Percentiles rank a stretch among this genome's conserved stretches.
These are phyloP conservation scores for Fragum fragum DNA, from an alignment of 2,888 invertebrate species.

Conservation along the genomic window DNA sequence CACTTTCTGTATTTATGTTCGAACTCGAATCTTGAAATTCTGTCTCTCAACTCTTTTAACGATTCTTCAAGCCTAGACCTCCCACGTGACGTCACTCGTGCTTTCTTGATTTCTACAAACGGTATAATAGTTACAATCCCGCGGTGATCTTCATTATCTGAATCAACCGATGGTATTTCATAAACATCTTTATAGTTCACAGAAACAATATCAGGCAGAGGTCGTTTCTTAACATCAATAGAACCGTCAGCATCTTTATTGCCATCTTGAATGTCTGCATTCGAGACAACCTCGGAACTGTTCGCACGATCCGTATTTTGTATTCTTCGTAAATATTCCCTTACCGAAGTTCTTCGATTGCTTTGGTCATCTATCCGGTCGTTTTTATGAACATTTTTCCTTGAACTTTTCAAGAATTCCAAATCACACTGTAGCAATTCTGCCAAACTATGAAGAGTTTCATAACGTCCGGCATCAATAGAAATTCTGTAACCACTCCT, in stretches of 20 bases:
- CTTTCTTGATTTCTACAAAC: conserved; percentile 21
- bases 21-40: conserved; percentile 32
- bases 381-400: neutral
- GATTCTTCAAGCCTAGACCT: conserved; percentile 15
- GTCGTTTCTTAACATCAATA: neutral
- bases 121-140: conserved; percentile 13
- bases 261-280: no score
- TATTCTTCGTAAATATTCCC: neutral
- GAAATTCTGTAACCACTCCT: neutral
- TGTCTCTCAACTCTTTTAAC: conserved; percentile 18
- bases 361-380: neutral
- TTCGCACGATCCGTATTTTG: neutral
- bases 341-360: conserved; percentile 5
- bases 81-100: neutral
- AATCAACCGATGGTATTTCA: neutral
- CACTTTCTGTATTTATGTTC: conserved; percentile 25
- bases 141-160: neutral
- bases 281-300: neutral
- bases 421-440: conserved; percentile 5
- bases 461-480: neutral
- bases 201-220: conserved; percentile 3
- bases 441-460: conserved; percentile 16
- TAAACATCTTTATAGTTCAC: conserved; percentile 17
- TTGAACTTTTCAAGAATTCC: neutral
- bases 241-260: neutral